Evolutionary conservation across 1,140 invertebrate genomes (phyloP).

Genomic region (Orussus abietinus): DNA sequence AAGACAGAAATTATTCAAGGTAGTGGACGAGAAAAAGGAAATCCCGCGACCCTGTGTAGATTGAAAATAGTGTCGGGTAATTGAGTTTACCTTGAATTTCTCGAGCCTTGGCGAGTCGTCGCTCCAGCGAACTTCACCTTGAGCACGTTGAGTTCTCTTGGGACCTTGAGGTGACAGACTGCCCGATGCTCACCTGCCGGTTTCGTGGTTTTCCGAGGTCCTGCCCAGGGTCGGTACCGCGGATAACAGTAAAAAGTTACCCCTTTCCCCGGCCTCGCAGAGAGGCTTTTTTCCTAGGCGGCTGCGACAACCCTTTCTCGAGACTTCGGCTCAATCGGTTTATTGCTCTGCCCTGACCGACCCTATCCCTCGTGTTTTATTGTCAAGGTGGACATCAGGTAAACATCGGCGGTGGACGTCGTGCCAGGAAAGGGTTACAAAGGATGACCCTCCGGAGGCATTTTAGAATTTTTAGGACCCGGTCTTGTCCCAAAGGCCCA

Average conservation of each 20-base stretch:
- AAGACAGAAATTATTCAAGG: too few species aligned
- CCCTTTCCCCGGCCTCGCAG: conserved; percentile 8
- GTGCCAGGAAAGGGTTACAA: conserved; percentile 36
- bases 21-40: too few species aligned
- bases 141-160: conserved; percentile 25
- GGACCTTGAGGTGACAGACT: conserved; percentile 44
- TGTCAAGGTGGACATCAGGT: conserved; percentile 31
- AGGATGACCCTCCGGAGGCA: conserved; percentile 6
- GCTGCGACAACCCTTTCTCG: too few species aligned
- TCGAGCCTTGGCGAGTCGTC: too few species aligned
- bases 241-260: conserved; percentile 31
- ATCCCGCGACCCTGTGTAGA: too few species aligned
- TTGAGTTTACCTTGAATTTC: too few species aligned
- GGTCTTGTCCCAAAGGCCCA: too few species aligned
- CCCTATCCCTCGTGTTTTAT: conserved; percentile 30
- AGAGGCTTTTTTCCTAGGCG: conserved; percentile 16
- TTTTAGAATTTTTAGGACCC: not conserved
- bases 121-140: conserved; percentile 28
- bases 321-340: conserved; percentile 38
- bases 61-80: too few species aligned
- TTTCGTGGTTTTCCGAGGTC: conserved; percentile 33
- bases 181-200: conserved; percentile 31
- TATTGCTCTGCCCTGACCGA: conserved; percentile 31
- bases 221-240: conserved; percentile 27
- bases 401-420: conserved; percentile 13